A percentile compares a stretch with the other conserved stretches of the same genome.
phyloP scores from a whole-genome alignment of 2,888 invertebrate genomes.

The Diarsia brunnea region DNA sequence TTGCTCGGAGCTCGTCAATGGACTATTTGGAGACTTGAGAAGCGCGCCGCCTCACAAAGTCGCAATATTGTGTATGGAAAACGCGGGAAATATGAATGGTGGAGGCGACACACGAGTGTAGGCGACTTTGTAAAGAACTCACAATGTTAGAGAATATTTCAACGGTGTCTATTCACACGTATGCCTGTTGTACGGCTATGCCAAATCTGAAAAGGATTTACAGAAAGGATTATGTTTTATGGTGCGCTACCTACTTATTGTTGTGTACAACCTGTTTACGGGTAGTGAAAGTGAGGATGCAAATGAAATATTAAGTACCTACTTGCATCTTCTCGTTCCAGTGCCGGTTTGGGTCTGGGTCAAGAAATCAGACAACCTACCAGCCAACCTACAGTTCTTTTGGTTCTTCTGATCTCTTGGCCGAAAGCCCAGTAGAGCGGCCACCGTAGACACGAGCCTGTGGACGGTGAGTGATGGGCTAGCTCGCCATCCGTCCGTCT shows the following conservation, averaged over 20 bases:
- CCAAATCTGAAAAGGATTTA: conserved; percentile 48
- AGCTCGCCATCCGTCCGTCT: too few relatives aligned
- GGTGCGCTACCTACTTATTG: conserved; percentile 9
- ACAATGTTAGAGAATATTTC: conserved; percentile 63
- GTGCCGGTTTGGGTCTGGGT: neutral
- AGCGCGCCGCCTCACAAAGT: conserved; percentile 83
- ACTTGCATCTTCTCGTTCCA: neutral
- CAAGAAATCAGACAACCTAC: too few relatives aligned
- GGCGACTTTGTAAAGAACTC: conserved; percentile 81
- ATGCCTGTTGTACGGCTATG: conserved; percentile 36
- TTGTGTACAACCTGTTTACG: conserved; percentile 6
- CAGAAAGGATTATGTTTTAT: conserved; percentile 45
- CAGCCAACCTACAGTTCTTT: too few relatives aligned
- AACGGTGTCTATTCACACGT: conserved; percentile 57
- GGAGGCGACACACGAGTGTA: conserved; percentile 79
- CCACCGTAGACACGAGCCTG: too few relatives aligned
- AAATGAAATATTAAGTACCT: neutral
- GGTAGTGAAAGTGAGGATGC: conserved; percentile 15
- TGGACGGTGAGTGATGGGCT: too few relatives aligned
- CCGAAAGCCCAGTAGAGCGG: neutral
- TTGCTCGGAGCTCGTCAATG: conserved; percentile 89
- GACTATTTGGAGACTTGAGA: conserved; percentile 89
- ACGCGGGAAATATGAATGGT: conserved; percentile 88
- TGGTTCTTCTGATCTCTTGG: too few relatives aligned
- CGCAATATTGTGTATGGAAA: conserved; percentile 89